Evolutionary conservation across 2,888 invertebrate genomes (phyloP), one percentile per base, ranked within the genome.

Genomic region (Saturnia pavonia): DNA sequence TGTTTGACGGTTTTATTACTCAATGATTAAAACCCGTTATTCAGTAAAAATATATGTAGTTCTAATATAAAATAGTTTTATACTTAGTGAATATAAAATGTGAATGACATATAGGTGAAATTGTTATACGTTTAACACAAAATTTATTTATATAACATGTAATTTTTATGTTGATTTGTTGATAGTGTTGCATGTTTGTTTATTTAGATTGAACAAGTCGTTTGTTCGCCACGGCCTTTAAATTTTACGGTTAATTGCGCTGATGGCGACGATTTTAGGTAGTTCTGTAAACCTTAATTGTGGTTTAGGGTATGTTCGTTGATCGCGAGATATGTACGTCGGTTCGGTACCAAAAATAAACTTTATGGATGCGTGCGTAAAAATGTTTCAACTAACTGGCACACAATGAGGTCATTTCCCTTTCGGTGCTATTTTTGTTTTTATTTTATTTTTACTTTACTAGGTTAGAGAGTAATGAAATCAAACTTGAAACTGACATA

Each of bases 331-430:
- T 90, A 89, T 82, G 85, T 85, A 89, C 82, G 85, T 85, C 80
- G 81, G 81, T 83, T 78, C 78, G 77, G 72, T 78, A 83, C 91
- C 88, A 89, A 92, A 91, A 92, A 92, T 92, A 91, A 87, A 88
- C 83, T 89, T 90, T 88, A 89, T 90, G 80, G 86, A 88, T 82
- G 84, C 85, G 89, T 91, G 92, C 91, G 90, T 90, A 88, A 87
- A 85, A 85, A 86, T 84, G 87, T 84, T 87, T 83, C 84, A 76
- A 87, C 88, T 86, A 87, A 86, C 85, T 84, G 80, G 84, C 80
- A 79, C 78, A 76, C 80, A 91, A 90, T 87, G 89, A 82, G 93
- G 91, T 88, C 89, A 87, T 92, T 92, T 91, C 89, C 91, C 91
- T 90, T 89, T 89, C 84, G 82, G 74, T 78, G 84, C 84, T 88